Conservation (phyloP, 2,888 invertebrate genomes). For the Lithophane semibrunnea region DNA sequence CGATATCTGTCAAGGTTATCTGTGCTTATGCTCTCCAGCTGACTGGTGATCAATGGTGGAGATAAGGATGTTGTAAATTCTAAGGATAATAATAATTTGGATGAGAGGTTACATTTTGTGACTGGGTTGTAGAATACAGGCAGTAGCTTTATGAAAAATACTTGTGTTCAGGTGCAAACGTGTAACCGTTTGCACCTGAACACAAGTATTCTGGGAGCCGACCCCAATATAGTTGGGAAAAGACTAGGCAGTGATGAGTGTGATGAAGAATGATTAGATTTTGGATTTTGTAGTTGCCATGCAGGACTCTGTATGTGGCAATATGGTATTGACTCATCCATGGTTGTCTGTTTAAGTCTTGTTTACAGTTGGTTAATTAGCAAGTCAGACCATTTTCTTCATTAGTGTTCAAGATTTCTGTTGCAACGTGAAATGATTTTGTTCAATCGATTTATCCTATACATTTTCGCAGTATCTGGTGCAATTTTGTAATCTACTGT, state of each 20-base stretch:
- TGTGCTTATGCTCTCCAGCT: slow-evolving; percentile 44
- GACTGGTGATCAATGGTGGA: slow-evolving; percentile 48
- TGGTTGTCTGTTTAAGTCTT: not conserved
- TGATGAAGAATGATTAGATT: not conserved
- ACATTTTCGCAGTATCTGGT: not conserved
- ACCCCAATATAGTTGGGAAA: not conserved
- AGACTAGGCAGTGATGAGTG: not conserved
- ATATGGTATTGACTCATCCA: slow-evolving; percentile 22
- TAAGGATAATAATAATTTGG: slow-evolving; percentile 2
- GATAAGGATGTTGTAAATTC: slow-evolving; percentile 35
- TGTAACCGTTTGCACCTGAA: no score
- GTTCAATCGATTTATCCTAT: not conserved
- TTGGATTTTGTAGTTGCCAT: slow-evolving; percentile 12
- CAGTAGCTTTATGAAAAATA: not conserved
- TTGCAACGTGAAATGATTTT: not conserved
- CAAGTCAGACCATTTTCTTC: not conserved
- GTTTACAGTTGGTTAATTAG: slow-evolving; percentile 31
- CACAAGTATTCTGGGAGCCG: not conserved
- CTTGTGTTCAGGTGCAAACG: not conserved
- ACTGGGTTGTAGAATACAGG: not conserved
- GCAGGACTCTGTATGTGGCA: not conserved
- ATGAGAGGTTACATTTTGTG: slow-evolving; percentile 8
- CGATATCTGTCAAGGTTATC: slow-evolving; percentile 56
- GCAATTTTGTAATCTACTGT: not conserved
- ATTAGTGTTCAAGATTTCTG: slow-evolving; percentile 16